Evolutionary conservation across 1,140 invertebrate genomes (phyloP), one percentile per base, ranked within the genome.

Genomic region (Hylaeus anthracinus): DNA sequence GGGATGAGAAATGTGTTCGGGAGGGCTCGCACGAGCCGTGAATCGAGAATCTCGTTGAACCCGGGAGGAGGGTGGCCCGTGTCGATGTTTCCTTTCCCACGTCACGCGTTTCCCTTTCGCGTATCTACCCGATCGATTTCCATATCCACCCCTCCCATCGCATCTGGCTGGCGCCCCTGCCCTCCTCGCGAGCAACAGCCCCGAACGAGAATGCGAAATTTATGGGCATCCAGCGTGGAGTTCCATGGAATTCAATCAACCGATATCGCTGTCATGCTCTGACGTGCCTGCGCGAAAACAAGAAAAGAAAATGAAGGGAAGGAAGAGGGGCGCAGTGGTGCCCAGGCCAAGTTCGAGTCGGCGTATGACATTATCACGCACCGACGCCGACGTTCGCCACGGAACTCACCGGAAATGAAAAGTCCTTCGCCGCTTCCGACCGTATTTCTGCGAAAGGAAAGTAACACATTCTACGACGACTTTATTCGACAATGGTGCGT

Each of bases 161-260:
- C 10, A n/a, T 4, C 15, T 45, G 45, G 4, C n/a, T 14, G 4
- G 1, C 9, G 10, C 51, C 2, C 8, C 45, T 2, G 26, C 26
- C 26, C 26, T 1, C 43, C 5, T 15, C 39, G 39, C 14, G 12
- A 15, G 37, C 37, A 45, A 43, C 15, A n/a, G 45, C 45, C 37
- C 37, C 51, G 41, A 67, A 67, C 37, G 61, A 12, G 64, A 26
- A 26, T 41, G 55, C 75, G 45, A 53, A 71, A 78, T 78, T 78
- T 78, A 78, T 63, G 37, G 48, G 37, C 61, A 48, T 14, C 48
- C 12, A 45, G 1, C 8, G 12, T 15, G 9, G n/a, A 41, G 69
- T 39, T 53, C 61, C 26, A 26, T 8, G 48, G 61, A 65, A 73
- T 79, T 79, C 77, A 65, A 73, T 79, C 77, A 64, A 55, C 70